Evolutionary conservation across 1,140 invertebrate species (phyloP).

Genomic region (Plectrocnemia conspersa): DNA sequence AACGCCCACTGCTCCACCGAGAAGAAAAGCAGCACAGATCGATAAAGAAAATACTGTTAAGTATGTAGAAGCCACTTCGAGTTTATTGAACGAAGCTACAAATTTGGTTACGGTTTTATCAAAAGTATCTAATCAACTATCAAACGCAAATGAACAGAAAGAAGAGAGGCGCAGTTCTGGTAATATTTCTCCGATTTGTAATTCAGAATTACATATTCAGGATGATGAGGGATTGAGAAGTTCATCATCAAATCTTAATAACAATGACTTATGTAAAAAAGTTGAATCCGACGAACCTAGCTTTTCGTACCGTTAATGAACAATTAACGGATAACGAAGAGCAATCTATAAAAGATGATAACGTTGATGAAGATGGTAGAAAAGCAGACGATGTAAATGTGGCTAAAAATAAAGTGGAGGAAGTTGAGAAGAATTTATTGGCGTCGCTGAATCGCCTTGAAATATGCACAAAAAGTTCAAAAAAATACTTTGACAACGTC

Average conservation of each 20-base stretch:
- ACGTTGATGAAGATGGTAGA: conserved; percentile 8
- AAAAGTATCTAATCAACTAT: conserved; percentile 18
- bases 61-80: conserved; percentile 30
- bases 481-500: conserved; percentile 23
- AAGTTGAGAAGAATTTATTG: conserved; percentile 24
- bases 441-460: conserved; percentile 24
- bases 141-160: not conserved
- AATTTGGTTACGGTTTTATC: conserved; percentile 24
- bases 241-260: too few relatives aligned
- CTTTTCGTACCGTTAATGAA: conserved; percentile 33
- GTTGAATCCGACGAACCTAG: conserved; percentile 3
- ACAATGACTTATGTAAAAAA: not conserved
- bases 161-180: not conserved
- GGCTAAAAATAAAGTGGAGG: too few relatives aligned
- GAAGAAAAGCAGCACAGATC: conserved; percentile 7
- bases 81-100: conserved; percentile 29
- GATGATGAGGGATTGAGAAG: too few relatives aligned
- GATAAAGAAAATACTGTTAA: conserved; percentile 1
- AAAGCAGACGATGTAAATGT: too few relatives aligned
- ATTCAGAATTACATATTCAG: conserved; percentile 25
- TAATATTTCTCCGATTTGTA: conserved; percentile 32
- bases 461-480: conserved; percentile 13
- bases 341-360: conserved; percentile 15
- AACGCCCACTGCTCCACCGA: not conserved
- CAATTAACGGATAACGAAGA: conserved; percentile 32